Evolutionary conservation across 2,888 invertebrate genomes (phyloP), one percentile per base, ranked within the genome.

Genomic region (Therioaphis trifolii): DNA sequence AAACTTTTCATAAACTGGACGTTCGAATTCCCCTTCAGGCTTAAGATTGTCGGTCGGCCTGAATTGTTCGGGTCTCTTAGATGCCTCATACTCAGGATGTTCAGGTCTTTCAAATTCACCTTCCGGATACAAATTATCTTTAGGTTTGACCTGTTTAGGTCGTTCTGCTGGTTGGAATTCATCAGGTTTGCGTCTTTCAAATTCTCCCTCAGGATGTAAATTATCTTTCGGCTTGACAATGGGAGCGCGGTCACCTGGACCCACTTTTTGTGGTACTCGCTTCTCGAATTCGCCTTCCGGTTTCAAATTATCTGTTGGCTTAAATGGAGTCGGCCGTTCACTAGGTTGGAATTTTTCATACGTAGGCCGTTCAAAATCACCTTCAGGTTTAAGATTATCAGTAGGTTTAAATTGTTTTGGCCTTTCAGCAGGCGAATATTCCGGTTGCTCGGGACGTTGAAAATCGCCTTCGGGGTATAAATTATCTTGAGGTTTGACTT

Each of bases 401-500:
- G 88, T 86, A 21, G 90, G 89, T 86, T 88, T 89, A 84, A 87
- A 88, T 0, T 88, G 88, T 0, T 88, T 88, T 0, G 89, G 88
- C 76, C 90, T 87, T 71, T 91, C 90, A 24, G 89, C 90, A 4
- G 85, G 74, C 4, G 66, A 71, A 40, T 75, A 84, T 72, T 86
- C 76, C 24, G 85, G 85, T 18, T 79, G 82, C 29, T 66, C 43
- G 87, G 91, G 91, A 18, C 89, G 87, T 86, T 91, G 86, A 86
- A 88, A 88, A 21, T 87, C 87, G 0, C 88, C 88, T 82, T 88
- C 88, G 21, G 87, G 86, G 63, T 85, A 87, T 4, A 88, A 86
- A 87, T 94, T 92, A 87, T 94, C 94, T 88, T 92, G 92, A 85
- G 91, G 92, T 87, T 88, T 90, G 0, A 93, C 88, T 79, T 87